phyloP scores from a whole-genome alignment of 92 coral and sea anemone genomes.

The Nematostella vectensis region DNA sequence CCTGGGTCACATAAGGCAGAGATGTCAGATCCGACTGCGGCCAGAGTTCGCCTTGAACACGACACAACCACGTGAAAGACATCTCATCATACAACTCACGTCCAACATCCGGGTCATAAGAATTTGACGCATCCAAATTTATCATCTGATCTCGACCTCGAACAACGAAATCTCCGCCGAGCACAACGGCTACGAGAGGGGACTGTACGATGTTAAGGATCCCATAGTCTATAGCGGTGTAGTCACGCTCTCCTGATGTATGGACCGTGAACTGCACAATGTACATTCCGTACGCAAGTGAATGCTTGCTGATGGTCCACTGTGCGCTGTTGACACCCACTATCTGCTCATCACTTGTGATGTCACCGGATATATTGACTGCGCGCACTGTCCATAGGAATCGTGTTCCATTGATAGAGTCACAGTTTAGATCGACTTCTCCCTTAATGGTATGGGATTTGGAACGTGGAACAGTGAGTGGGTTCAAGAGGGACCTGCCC shows the following conservation, averaged over 20 bases:
- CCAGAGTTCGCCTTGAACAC: slow-evolving; percentile 19
- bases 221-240: slow-evolving; percentile 6
- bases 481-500: background rate
- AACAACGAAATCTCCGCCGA: slow-evolving; percentile 16
- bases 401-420: background rate
- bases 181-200: slow-evolving; percentile 18
- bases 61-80: slow-evolving; percentile 37
- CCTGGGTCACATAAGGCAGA: slow-evolving; percentile 7
- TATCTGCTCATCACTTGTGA: slow-evolving; percentile 3
- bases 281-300: slow-evolving; percentile 17
- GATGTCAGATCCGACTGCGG: slow-evolving; percentile 3
- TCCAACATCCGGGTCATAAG: slow-evolving; percentile 39
- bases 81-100: slow-evolving; percentile 14
- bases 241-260: background rate
- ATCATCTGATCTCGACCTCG: slow-evolving; percentile 15
- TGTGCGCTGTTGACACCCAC: slow-evolving; percentile 1
- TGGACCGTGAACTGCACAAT: slow-evolving; percentile 9
- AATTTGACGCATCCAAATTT: slow-evolving; percentile 31
- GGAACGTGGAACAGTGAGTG: slow-evolving; percentile 5
- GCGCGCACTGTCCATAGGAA: slow-evolving; percentile 8
- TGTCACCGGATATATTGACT: slow-evolving; percentile 4
- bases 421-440: background rate
- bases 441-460: slow-evolving; percentile 10
- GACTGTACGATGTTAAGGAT: slow-evolving; percentile 12
- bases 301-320: slow-evolving; percentile 6